phyloP scores from a whole-genome alignment of 2,888 invertebrate genomes.

The Timema podura region DNA sequence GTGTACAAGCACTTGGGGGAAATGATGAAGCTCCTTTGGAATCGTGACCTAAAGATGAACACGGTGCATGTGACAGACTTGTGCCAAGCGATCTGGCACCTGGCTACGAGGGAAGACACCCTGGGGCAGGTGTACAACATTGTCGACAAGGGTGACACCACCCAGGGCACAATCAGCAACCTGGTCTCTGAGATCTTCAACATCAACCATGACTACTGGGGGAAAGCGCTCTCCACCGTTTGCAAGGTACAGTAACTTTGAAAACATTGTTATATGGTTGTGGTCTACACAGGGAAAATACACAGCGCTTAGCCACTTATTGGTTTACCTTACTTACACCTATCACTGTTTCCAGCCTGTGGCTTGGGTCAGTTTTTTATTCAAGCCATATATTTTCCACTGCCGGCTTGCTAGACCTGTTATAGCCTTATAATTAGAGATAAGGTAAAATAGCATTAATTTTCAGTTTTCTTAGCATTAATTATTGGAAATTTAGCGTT shows the following conservation, averaged over 20 bases:
- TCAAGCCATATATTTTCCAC: too few relatives aligned
- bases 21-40: slow-evolving; percentile 90
- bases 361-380: too few relatives aligned
- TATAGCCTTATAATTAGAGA: too few relatives aligned
- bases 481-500: too few relatives aligned
- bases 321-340: too few relatives aligned
- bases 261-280: too few relatives aligned
- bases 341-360: too few relatives aligned
- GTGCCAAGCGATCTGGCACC: slow-evolving; percentile 75
- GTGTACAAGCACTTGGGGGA: slow-evolving; percentile 84
- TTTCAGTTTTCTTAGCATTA: too few relatives aligned
- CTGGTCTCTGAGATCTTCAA: slow-evolving; percentile 77
- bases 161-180: slow-evolving; percentile 78
- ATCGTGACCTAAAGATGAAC: slow-evolving; percentile 75
- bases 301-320: too few relatives aligned
- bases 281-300: too few relatives aligned
- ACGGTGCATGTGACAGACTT: slow-evolving; percentile 84
- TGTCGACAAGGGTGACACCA: slow-evolving; percentile 77
- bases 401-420: too few relatives aligned
- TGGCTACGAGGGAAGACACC: slow-evolving; percentile 48
- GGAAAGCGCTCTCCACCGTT: slow-evolving; percentile 72
- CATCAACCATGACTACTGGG: slow-evolving; percentile 84
- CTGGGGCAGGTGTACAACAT: slow-evolving; percentile 69
- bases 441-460: too few relatives aligned
- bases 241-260: slow-evolving; percentile 59